Conservation (phyloP, 2,797 vertebrate genomes). For the Pipistrellus kuhlii region DNA sequence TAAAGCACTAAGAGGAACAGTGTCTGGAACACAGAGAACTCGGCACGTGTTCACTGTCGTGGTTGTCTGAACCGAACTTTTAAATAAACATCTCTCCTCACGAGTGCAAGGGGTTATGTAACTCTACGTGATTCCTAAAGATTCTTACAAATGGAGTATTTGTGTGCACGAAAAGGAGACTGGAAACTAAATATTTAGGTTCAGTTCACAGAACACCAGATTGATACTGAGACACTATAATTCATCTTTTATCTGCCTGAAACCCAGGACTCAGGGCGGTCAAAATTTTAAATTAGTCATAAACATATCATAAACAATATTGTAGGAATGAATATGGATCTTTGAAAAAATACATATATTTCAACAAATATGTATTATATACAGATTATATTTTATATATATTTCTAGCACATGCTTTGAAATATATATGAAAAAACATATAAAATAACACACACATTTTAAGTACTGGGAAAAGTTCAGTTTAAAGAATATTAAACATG, state of each 20-base stretch:
- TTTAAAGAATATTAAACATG: background rate
- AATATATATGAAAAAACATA: background rate
- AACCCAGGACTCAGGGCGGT: background rate
- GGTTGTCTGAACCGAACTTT: background rate
- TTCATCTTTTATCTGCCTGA: slow-evolving; percentile 21
- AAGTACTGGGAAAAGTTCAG: slow-evolving; percentile 4
- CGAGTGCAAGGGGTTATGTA: background rate
- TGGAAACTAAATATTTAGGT: background rate
- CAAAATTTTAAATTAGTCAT: background rate
- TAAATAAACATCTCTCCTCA: background rate
- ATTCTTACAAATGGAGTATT: background rate
- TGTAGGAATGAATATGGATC: background rate
- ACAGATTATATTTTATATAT: background rate
- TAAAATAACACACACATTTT: background rate
- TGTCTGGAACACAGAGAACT: background rate
- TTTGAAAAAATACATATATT: slow-evolving; percentile 2
- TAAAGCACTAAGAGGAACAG: background rate
- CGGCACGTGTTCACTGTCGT: background rate
- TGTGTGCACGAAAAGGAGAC: background rate
- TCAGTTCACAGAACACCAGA: slow-evolving; percentile 17
- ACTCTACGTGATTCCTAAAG: background rate
- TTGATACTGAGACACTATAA: background rate
- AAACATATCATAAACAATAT: background rate
- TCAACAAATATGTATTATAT: background rate
- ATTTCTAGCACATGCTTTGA: background rate